Evolutionary conservation across 2,797 vertebrate species (phyloP).

Genomic region (Gymnocypris eckloni): DNA sequence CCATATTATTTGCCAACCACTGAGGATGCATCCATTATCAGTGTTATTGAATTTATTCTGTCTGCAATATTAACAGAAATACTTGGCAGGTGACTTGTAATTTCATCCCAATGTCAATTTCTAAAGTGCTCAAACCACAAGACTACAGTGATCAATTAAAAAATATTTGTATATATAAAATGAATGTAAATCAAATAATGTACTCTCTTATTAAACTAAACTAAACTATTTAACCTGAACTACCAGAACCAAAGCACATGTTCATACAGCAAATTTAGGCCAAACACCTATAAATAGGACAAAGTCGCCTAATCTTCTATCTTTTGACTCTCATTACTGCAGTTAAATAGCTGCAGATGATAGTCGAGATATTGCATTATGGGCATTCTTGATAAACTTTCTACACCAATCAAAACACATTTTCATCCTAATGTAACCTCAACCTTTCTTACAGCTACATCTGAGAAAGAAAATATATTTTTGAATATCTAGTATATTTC

Average conservation of each 20-base stretch:
- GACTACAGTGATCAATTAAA: not conserved
- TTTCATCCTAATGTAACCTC: not conserved
- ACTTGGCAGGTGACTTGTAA: not conserved
- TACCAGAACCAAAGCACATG: not conserved
- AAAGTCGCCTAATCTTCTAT: slow-evolving; percentile 11
- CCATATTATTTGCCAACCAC: not conserved
- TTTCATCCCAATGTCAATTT: not conserved
- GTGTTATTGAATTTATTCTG: not conserved
- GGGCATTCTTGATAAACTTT: not conserved
- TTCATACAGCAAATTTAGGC: not conserved
- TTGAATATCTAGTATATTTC: not conserved
- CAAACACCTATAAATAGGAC: slow-evolving; percentile 24
- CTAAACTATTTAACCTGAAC: not conserved
- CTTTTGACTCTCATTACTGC: not conserved
- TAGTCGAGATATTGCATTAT: not conserved
- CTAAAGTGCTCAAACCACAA: not conserved
- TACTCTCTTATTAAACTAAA: not conserved
- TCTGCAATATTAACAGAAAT: not conserved
- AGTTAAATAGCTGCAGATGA: not conserved
- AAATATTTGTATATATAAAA: not conserved
- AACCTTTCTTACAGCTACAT: not conserved
- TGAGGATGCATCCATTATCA: not conserved
- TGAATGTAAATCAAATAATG: not conserved
- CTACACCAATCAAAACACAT: not conserved
- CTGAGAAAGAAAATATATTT: no score